Evolutionary conservation across 2,888 invertebrate species (phyloP), one percentile per base, ranked within the genome.

Genomic region (Cheilosia vulpina): DNA sequence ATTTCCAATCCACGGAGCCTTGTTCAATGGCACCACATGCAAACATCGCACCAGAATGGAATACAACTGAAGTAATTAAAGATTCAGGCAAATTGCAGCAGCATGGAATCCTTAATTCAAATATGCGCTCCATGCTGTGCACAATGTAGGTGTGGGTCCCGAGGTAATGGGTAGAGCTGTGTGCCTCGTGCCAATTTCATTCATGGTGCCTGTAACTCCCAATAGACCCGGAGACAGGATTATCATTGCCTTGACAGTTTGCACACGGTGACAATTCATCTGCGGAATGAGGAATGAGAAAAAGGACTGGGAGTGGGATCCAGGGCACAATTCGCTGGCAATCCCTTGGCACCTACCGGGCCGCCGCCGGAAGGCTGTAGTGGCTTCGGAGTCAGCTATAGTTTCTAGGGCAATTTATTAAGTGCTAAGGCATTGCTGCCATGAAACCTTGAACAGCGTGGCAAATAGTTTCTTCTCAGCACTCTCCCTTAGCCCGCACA

Each of bases 331-430:
- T 68, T 75, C 41, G 53, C 31, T 21, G 31, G 52, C 31, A 60
- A 45, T 55, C 75, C 53, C 75, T 34, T 71, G 69, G 15, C 66
- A 47, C 21, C 34, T 2, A 13, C 9, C 9, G 9, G 9, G 31
- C 31, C 31, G 31, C 17, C 31, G 19, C 19, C 60, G 31, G 17
- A 75, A 27, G 43, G 62, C 43, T 45, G 50, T 19, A 43, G 73
- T 57, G 69, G 69, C 58, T 52, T 79, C 62, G 53, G n/a, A 72
- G 60, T 62, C 72, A 72, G 66, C 79, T 34, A 41, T 52, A 73
- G 79, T 75, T 79, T 76, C 84, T 66, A 55, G 75, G 76, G 81
- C 81, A 85, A 81, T 85, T 85, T 85, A 85, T 81, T 85, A 85
- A 81, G 76, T 85, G 81, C 76, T 80, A 62, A 45, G 21, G 34